Percentiles rank a stretch among this genome's conserved stretches.
These are phyloP conservation scores for Pelecanoides urinatrix DNA, from an alignment of 2,113 vertebrate genomes.

Conservation along the genomic window DNA sequence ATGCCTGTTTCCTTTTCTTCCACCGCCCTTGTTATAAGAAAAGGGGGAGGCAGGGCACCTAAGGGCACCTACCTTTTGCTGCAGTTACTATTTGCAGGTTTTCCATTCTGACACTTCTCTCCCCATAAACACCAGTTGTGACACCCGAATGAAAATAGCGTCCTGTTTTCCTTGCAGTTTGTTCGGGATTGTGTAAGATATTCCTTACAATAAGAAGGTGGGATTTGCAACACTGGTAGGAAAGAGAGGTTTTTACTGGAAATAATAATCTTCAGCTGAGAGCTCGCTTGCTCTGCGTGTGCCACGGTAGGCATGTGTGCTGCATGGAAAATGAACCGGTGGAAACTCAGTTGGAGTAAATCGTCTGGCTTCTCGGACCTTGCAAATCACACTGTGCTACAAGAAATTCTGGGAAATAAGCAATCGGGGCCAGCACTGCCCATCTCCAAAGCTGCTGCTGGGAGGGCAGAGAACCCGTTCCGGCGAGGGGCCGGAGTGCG, in stretches of 20 bases:
- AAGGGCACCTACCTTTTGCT: not conserved
- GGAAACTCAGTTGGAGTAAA: not conserved
- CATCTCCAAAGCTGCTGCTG: not conserved
- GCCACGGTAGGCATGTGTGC: fast-evolving
- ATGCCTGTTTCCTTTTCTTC: slow-evolving; percentile 15
- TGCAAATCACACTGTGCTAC: not conserved
- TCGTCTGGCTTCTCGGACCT: not conserved
- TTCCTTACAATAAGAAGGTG: not conserved
- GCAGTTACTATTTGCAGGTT: not conserved
- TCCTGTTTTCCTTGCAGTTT: not conserved
- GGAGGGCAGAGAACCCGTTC: not conserved
- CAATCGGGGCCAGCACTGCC: fast-evolving
- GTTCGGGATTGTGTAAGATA: not conserved
- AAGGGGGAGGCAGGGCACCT: not conserved
- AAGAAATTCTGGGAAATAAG: not conserved
- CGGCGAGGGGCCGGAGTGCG: fast-evolving
- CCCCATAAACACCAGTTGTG: not conserved
- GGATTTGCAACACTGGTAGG: not conserved
- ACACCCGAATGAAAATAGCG: not conserved
- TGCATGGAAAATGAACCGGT: fast-evolving
- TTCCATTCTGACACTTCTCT: not conserved
- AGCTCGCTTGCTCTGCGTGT: fast-evolving
- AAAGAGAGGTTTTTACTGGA: not conserved
- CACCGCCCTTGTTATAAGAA: not conserved
- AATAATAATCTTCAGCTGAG: not conserved